Evolutionary conservation across 2,888 invertebrate species (phyloP), one percentile per base, ranked within the genome.

Genomic region (Megastigmus dorsalis): DNA sequence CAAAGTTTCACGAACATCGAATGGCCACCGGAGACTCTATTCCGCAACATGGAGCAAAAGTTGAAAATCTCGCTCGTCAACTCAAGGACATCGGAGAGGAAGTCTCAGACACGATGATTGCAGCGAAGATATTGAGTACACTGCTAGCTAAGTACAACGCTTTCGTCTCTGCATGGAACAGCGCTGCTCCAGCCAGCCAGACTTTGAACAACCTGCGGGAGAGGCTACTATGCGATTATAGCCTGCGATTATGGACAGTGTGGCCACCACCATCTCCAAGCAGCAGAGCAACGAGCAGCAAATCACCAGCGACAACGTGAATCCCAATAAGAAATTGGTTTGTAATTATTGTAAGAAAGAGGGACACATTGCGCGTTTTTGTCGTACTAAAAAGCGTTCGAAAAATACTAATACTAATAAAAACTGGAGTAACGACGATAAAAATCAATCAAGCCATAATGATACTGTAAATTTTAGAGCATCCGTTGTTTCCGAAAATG

Each of bases 161-260:
- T 1, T 74, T 77, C 18, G 43, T 18, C 6, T 71, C 71, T 0
- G 67, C 76, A 13, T 77, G 76, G 71, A 66, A 74, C 28, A 70
- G 55, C 26, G 62, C 48, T 6, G 20, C 33, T 10, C 20, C 45
- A 26, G 50, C 1, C 3, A 13, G 26, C 15, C 50, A 50, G 10
- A 50, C 23, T 10, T 13, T 50, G 3, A 26, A 9, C 23, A 50
- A 50, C 9, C 50, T 77, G 9, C 41, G 55, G 10, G 74, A 78
- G 4, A 38, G 74, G 10, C 30, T 78, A 6, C 57, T 77, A n/a
- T 69, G 69, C n/a, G 75, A 77, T 23, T 72, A 75, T 50, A 2
- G 54, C 6, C 59, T n/a, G 20, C 26, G 4, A 38, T 33, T 33
- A 66, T 28, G 28, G 63, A 67, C 28, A 7, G 74, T 1, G 55